Conservation (phyloP, 2,888 invertebrate species). For the Alsophila aescularia region DNA sequence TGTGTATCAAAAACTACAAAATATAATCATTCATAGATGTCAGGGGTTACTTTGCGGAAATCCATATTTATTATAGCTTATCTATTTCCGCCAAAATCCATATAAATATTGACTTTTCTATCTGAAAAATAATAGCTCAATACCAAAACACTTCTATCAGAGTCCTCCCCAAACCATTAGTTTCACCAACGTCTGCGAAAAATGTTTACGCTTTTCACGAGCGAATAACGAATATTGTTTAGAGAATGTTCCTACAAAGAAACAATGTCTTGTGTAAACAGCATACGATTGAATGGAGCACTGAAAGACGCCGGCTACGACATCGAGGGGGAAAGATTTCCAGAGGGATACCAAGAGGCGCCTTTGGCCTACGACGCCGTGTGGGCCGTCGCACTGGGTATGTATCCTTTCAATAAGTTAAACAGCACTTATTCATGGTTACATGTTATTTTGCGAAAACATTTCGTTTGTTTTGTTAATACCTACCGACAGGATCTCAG, state of each 20-base stretch:
- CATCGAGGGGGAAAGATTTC: constrained; percentile 93
- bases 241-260: constrained; percentile 22
- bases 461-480: constrained; percentile 19
- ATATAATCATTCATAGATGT: too few species aligned
- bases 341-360: constrained; percentile 98
- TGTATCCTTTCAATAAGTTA: constrained; percentile 20
- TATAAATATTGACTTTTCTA: too few species aligned
- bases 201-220: constrained; percentile 13
- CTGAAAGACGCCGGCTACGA: constrained; percentile 93
- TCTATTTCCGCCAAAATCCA: too few species aligned
- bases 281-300: constrained; percentile 91
- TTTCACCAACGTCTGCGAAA: constrained; percentile 5
- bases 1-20: too few species aligned
- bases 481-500: not conserved
- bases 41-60: too few species aligned
- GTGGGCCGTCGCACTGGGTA: constrained; percentile 98
- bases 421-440: constrained; percentile 21
- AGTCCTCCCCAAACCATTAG: constrained; percentile 9
- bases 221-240: constrained; percentile 15
- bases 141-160: constrained; percentile 10
- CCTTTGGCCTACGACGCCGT: constrained; percentile 99
- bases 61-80: too few species aligned
- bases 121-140: not conserved
- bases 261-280: constrained; percentile 60
- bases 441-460: constrained; percentile 22